A percentile compares a stretch with the other conserved stretches of the same genome.
phyloP scores from a whole-genome alignment of 2,797 vertebrate genomes.

The Lutjanus argentimaculatus region DNA sequence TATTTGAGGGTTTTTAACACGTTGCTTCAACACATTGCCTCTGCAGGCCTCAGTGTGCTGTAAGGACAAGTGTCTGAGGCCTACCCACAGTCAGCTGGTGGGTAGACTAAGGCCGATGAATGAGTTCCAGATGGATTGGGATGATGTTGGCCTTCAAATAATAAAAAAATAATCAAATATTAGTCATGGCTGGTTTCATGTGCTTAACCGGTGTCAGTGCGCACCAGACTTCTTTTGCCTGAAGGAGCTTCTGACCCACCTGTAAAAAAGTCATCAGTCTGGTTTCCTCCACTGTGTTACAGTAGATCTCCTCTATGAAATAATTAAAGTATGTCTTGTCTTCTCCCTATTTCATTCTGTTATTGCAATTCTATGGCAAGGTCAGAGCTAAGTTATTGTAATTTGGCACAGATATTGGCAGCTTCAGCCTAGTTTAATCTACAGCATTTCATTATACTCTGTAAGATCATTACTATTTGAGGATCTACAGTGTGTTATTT shows the following conservation, averaged over 20 bases:
- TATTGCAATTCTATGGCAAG: too few relatives aligned
- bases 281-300: not conserved
- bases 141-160: slow-evolving; percentile 12
- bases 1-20: slow-evolving; percentile 21
- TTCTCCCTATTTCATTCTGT: not conserved
- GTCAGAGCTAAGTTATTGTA: too few relatives aligned
- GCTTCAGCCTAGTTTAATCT: too few relatives aligned
- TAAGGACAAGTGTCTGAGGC: slow-evolving; percentile 52
- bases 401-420: too few relatives aligned
- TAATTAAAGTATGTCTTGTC: not conserved
- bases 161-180: not conserved
- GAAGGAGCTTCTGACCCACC: slow-evolving; percentile 21
- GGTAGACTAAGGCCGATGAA: slow-evolving; percentile 27
- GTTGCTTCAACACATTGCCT: slow-evolving; percentile 33
- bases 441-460: too few relatives aligned
- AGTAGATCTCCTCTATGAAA: not conserved
- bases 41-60: slow-evolving; percentile 47
- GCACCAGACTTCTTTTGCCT: not conserved
- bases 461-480: too few relatives aligned
- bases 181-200: not conserved
- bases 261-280: slow-evolving; percentile 5
- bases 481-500: too few relatives aligned
- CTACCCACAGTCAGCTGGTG: slow-evolving; percentile 55
- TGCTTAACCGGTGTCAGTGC: not conserved
- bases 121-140: slow-evolving; percentile 25